phyloP scores from a whole-genome alignment of 2,797 vertebrate species.

The Lindbergichthys nudifrons region DNA sequence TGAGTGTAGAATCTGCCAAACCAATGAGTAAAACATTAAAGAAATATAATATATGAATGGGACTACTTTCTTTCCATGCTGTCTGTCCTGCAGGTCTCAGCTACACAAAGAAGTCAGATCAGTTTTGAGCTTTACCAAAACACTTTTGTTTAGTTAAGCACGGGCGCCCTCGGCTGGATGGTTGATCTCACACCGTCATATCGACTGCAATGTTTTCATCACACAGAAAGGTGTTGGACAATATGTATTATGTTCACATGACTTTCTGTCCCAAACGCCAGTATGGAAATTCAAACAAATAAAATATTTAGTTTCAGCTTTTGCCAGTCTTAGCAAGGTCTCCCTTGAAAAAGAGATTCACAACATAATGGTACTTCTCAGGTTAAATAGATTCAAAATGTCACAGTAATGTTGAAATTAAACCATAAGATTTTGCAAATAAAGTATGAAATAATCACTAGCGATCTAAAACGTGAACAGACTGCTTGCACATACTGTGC shows the following conservation, averaged over 20 bases:
- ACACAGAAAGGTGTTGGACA: no score
- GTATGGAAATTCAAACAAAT: no score
- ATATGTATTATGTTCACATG: no score
- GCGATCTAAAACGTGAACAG: neutral
- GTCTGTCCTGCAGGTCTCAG: neutral
- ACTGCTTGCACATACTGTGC: no score
- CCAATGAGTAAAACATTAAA: neutral
- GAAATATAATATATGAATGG: neutral
- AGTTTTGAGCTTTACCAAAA: neutral
- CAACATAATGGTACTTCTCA: no score
- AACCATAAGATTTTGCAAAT: neutral
- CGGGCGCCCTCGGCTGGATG: constrained; percentile 44
- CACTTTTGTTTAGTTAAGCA: neutral
- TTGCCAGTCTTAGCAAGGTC: no score
- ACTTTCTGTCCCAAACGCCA: no score
- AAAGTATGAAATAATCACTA: no score
- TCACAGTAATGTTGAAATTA: neutral
- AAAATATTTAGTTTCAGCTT: no score
- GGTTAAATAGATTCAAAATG: no score
- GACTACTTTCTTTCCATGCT: neutral
- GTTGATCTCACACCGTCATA: neutral
- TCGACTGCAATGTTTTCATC: neutral
- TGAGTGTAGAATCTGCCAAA: neutral
- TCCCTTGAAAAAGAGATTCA: no score
- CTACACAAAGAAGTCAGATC: neutral